Percentiles rank a stretch among this genome's conserved stretches.
phyloP scores from a whole-genome alignment of 2,888 invertebrate species.

The Saturnia japonica region DNA sequence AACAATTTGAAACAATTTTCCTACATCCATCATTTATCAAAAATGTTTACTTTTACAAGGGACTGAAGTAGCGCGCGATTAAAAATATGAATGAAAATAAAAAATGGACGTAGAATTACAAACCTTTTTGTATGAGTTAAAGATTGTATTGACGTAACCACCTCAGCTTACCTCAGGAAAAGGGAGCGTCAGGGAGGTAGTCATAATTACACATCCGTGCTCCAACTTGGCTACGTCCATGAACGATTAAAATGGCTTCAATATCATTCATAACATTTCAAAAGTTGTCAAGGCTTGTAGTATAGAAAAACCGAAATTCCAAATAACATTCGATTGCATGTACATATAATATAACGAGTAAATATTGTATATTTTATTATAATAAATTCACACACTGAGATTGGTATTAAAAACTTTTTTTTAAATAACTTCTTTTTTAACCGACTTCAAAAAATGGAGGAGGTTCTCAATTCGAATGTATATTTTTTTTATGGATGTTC shows the following conservation, averaged over 20 bases:
- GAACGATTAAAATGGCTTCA: background rate
- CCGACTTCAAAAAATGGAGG: too few species aligned
- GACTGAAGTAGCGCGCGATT: constrained; percentile 16
- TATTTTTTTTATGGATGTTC: too few species aligned
- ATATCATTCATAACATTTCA: background rate
- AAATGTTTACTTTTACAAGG: constrained; percentile 5
- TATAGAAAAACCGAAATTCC: constrained; percentile 12
- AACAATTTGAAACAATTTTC: background rate
- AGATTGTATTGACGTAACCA: background rate
- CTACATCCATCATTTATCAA: background rate
- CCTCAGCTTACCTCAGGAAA: too few species aligned
- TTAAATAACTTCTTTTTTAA: too few species aligned
- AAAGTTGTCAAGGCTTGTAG: background rate
- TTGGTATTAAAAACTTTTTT: background rate
- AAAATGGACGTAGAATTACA: background rate
- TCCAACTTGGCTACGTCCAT: background rate
- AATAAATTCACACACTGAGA: constrained; percentile 10
- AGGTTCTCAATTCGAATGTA: too few species aligned
- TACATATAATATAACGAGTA: constrained; percentile 50
- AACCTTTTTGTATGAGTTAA: background rate
- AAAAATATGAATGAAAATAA: background rate
- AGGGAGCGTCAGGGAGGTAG: too few species aligned
- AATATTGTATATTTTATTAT: constrained; percentile 54
- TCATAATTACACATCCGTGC: too few species aligned
- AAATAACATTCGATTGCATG: constrained; percentile 20